A percentile compares a stretch with the other conserved stretches of the same genome.
Evolutionary conservation across 2,113 vertebrate species (phyloP).

Genomic region (Spilogale gracilis): DNA sequence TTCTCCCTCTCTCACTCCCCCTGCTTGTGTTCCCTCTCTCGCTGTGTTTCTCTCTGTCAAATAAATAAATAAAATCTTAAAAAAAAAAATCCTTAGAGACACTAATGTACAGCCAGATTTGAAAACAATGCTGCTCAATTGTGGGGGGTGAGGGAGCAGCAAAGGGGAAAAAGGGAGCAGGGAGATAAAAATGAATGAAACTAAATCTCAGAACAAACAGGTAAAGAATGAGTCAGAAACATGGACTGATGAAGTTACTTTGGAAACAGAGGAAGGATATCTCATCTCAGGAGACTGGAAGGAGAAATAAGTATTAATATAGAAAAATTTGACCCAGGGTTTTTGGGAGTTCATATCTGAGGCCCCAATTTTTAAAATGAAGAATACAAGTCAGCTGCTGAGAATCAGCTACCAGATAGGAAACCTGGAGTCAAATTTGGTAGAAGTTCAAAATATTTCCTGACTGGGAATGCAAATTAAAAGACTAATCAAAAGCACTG

Average conservation of each 20-base stretch:
- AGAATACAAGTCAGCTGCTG: background rate
- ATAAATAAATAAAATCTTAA: no score
- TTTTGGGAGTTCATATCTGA: background rate
- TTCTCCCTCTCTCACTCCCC: no score
- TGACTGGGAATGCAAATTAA: conserved; percentile 13
- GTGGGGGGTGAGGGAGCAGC: no score
- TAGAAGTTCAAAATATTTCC: conserved; percentile 21
- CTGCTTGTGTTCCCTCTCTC: no score
- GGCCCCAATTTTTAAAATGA: background rate
- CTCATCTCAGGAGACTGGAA: background rate
- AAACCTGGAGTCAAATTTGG: background rate
- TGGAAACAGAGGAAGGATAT: background rate
- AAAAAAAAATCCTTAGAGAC: background rate
- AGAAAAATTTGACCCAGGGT: background rate
- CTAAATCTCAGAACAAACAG: background rate
- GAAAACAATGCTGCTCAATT: background rate
- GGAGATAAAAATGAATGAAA: conserved; percentile 23
- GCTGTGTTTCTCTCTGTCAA: no score
- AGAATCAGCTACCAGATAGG: background rate
- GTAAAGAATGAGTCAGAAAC: background rate
- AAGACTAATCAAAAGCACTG: conserved; percentile 11
- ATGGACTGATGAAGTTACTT: background rate
- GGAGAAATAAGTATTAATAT: background rate
- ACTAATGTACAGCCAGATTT: background rate
- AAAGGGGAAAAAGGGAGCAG: background rate